These are phyloP conservation scores for Puntigrus tetrazona DNA, from an alignment of 2,113 vertebrate genomes.

Conservation along the genomic window DNA sequence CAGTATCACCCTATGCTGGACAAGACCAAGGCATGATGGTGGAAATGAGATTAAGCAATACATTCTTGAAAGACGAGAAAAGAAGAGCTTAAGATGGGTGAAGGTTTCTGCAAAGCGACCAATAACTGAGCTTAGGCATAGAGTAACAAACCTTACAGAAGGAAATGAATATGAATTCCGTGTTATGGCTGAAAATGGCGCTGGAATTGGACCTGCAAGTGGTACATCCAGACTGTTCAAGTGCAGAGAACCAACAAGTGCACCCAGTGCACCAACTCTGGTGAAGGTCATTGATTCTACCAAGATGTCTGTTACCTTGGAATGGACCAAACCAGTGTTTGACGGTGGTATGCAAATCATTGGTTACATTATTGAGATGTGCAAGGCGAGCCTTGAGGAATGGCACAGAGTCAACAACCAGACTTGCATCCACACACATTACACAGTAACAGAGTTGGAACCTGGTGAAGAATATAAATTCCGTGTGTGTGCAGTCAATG, in stretches of 20 bases:
- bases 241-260: conserved; percentile 91
- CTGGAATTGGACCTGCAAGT: conserved; percentile 89
- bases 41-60: conserved; percentile 96
- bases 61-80: conserved; percentile 96
- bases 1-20: conserved; percentile 93
- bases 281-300: conserved; percentile 95
- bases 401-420: conserved; percentile 94
- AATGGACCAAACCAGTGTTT: conserved; percentile 95
- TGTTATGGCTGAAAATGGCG: conserved; percentile 95
- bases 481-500: conserved; percentile 92
- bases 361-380: conserved; percentile 98
- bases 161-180: conserved; percentile 98
- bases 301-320: conserved; percentile 90
- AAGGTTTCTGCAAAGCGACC: conserved; percentile 94
- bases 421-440: conserved; percentile 88
- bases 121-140: conserved; percentile 89
- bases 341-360: conserved; percentile 96
- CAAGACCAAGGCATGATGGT: conserved; percentile 89
- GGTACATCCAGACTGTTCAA: conserved; percentile 91
- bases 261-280: conserved; percentile 87
- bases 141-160: conserved; percentile 89
- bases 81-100: conserved; percentile 94
- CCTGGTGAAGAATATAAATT: conserved; percentile 96
- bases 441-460: conserved; percentile 85
- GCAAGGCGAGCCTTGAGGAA: conserved; percentile 92